A percentile compares a stretch with the other conserved stretches of the same genome.
These are phyloP conservation scores for Coleophora flavipennella DNA, from an alignment of 2,888 invertebrate genomes.

Conservation along the genomic window DNA sequence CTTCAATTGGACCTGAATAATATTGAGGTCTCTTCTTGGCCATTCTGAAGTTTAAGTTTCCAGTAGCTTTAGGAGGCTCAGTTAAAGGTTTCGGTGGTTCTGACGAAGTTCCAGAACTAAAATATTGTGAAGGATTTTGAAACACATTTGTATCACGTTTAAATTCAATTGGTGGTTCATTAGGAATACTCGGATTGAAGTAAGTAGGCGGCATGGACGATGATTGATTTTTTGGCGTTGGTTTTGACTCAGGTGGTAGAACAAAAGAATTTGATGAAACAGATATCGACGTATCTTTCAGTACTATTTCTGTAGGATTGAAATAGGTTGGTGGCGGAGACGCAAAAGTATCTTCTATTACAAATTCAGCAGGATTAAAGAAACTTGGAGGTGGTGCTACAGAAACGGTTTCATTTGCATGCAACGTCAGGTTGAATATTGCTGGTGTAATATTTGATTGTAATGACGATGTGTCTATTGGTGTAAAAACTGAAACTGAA, in stretches of 20 bases:
- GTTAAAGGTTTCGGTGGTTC: conserved; percentile 31
- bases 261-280: background rate
- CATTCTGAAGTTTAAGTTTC: conserved; percentile 48
- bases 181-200: background rate
- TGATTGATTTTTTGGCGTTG: background rate
- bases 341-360: background rate
- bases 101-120: background rate
- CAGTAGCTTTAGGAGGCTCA: conserved; percentile 49
- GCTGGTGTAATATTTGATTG: background rate
- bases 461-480: background rate
- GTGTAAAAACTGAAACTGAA: background rate
- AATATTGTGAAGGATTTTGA: too few species aligned
- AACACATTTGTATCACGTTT: too few species aligned
- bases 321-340: conserved; percentile 22
- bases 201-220: too few species aligned
- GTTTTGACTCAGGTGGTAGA: too few species aligned
- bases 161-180: conserved; percentile 1
- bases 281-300: conserved; percentile 5
- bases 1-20: conserved; percentile 64
- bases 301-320: conserved; percentile 14
- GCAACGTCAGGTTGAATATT: background rate
- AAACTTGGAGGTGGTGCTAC: too few species aligned
- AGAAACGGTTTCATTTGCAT: background rate
- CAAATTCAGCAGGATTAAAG: conserved; percentile 1
- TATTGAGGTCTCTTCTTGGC: conserved; percentile 59